Evolutionary conservation across 2,888 invertebrate species (phyloP), one percentile per base, ranked within the genome.

Genomic region (Ochlodes sylvanus): DNA sequence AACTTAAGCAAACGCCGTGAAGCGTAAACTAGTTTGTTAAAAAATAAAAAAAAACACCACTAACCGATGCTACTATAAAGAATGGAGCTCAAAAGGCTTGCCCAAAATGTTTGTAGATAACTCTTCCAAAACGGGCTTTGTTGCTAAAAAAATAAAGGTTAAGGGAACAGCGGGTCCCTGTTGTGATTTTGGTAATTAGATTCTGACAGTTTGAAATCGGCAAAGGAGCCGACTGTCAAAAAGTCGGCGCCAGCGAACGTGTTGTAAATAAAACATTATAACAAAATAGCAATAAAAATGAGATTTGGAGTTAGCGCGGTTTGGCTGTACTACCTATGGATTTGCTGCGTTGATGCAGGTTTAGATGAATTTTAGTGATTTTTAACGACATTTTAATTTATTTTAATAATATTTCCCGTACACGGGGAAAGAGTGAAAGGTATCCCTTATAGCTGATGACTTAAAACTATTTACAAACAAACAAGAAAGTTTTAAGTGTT

Each of bases 211-310:
- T 89, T 83, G 87, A 85, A 84, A 85, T 85, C 84, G 81, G 83
- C 89, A 92, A 92, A 92, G 90, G 85, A 76, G 82, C 90, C 92
- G 92, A 86, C 88, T 90, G 91, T 91, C 91, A 90, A 90, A 88
- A 88, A 86, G 81, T 78, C 87, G 92, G 91, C 92, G 91, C 91
- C 91, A 87, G 79, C 76, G 81, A 80, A 80, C 79, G 83, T 77
- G 88, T 78, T 79, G 84, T 86, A 88, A 90, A 90, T 86, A 89
- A 90, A 89, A 84, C 84, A 85, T 77, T 76, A 79, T 76, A 79
- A 76, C 73, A 69, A 74, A 77, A 75, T 73, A 82, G 75, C 73
- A 79, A 78, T 76, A 83, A 85, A 86, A 83, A 84, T 79, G 82
- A 79, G 47, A 67, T 73, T 71, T 68, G 63, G 70, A 73, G 73